Conservation (phyloP, 2,888 invertebrate species). For the Aplocera efformata region DNA sequence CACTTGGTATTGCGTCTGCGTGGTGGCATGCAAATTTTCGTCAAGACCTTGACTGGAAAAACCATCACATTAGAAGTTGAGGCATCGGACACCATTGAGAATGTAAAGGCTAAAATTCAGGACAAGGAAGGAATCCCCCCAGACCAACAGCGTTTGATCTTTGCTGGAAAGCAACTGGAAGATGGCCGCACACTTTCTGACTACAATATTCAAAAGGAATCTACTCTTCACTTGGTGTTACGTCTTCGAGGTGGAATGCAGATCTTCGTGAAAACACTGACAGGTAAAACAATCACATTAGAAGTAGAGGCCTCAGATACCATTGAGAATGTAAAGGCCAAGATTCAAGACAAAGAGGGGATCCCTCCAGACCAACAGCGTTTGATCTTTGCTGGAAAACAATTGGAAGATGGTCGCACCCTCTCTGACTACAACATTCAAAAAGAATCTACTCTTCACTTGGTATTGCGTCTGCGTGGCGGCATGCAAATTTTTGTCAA, state of each 20-base stretch:
- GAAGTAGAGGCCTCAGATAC: slow-evolving; percentile 43
- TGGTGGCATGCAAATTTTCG: slow-evolving; percentile 56
- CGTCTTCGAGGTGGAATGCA: slow-evolving; percentile 52
- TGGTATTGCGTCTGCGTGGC: slow-evolving; percentile 41
- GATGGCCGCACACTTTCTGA: slow-evolving; percentile 48
- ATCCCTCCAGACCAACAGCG: slow-evolving; percentile 48
- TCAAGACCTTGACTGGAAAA: slow-evolving; percentile 47
- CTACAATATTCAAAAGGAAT: slow-evolving; percentile 51
- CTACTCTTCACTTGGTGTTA: slow-evolving; percentile 42
- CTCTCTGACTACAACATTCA: slow-evolving; percentile 46
- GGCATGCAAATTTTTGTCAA: slow-evolving; percentile 50
- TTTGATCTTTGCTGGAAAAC: slow-evolving; percentile 44
- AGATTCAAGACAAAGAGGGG: slow-evolving; percentile 47
- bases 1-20: slow-evolving; percentile 54
- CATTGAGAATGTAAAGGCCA: slow-evolving; percentile 43
- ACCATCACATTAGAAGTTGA: slow-evolving; percentile 49
- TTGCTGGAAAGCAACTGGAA: slow-evolving; percentile 48
- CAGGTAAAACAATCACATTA: slow-evolving; percentile 43
- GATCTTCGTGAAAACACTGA: slow-evolving; percentile 46
- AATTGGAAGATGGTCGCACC: slow-evolving; percentile 43
- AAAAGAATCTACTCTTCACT: slow-evolving; percentile 42
- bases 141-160: slow-evolving; percentile 48
- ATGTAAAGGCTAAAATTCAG: slow-evolving; percentile 50
- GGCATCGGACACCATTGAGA: slow-evolving; percentile 48
- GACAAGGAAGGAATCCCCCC: slow-evolving; percentile 52